These are phyloP conservation scores for Dryocosmus kuriphilus DNA, from an alignment of 2,888 invertebrate species.

Conservation along the genomic window DNA sequence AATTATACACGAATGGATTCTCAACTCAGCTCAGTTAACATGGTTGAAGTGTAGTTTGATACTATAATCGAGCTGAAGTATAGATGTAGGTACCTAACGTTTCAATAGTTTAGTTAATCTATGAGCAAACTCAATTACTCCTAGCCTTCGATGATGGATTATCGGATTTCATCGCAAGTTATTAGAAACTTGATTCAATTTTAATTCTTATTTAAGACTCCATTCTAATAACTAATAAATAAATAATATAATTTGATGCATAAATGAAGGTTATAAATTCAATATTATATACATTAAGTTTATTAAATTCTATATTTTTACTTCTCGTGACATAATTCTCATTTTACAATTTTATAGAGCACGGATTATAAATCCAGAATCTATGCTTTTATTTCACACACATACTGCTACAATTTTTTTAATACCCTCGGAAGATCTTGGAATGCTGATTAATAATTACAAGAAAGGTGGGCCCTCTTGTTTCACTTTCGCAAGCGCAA, in stretches of 20 bases:
- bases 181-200: background rate
- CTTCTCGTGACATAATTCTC: no score
- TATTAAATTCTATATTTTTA: no score
- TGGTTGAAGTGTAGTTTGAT: background rate
- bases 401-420: background rate
- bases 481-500: conserved; percentile 47
- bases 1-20: background rate
- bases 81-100: background rate
- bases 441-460: background rate
- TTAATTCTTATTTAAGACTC: background rate
- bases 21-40: background rate
- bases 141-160: background rate
- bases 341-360: background rate
- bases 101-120: conserved; percentile 7
- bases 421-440: background rate
- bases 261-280: no score
- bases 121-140: background rate
- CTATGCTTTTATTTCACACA: no score
- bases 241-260: no score
- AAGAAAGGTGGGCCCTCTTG: background rate
- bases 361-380: background rate
- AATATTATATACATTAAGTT: no score
- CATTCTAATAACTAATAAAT: no score
- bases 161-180: background rate
- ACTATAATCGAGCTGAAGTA: background rate